Evolutionary conservation across 1,140 invertebrate genomes (phyloP).

Genomic region (Agrilus planipennis): DNA sequence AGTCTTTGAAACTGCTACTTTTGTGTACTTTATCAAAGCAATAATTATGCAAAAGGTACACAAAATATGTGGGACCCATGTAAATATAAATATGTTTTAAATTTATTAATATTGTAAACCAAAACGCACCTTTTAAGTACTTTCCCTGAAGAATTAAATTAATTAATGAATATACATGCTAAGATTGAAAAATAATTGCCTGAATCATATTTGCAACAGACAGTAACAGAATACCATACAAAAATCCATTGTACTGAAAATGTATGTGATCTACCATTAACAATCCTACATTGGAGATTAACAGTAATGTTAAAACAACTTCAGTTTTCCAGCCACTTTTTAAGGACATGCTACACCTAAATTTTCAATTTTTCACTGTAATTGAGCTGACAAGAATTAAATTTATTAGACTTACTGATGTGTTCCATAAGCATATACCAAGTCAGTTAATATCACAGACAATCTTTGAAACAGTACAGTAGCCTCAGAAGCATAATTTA

Average conservation of each 20-base stretch:
- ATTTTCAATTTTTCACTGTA: constrained; percentile 13
- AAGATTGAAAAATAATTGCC: constrained; percentile 22
- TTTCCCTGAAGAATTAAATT: constrained; percentile 48
- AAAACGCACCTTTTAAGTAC: constrained; percentile 62
- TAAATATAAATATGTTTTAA: constrained; percentile 98
- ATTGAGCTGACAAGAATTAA: too few relatives aligned
- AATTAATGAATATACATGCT: not conserved
- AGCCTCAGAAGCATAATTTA: constrained; percentile 68
- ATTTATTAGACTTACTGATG: constrained; percentile 4
- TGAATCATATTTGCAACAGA: constrained; percentile 56
- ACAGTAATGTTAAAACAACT: constrained; percentile 37
- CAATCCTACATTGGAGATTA: constrained; percentile 76
- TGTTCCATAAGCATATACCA: constrained; percentile 69
- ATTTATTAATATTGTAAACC: constrained; percentile 83
- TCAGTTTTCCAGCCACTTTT: constrained; percentile 32
- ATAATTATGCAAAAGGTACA: constrained; percentile 80
- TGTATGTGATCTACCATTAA: constrained; percentile 96
- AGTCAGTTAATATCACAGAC: constrained; percentile 81
- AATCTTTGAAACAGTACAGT: constrained; percentile 86
- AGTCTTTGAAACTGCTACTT: constrained; percentile 29
- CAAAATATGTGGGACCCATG: constrained; percentile 83
- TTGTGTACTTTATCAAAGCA: constrained; percentile 46
- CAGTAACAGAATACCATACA: constrained; percentile 85
- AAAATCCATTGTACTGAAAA: constrained; percentile 98
- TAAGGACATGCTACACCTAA: constrained; percentile 29